Conservation (phyloP, 2,113 vertebrate genomes). For the Amblyornis subalaris region DNA sequence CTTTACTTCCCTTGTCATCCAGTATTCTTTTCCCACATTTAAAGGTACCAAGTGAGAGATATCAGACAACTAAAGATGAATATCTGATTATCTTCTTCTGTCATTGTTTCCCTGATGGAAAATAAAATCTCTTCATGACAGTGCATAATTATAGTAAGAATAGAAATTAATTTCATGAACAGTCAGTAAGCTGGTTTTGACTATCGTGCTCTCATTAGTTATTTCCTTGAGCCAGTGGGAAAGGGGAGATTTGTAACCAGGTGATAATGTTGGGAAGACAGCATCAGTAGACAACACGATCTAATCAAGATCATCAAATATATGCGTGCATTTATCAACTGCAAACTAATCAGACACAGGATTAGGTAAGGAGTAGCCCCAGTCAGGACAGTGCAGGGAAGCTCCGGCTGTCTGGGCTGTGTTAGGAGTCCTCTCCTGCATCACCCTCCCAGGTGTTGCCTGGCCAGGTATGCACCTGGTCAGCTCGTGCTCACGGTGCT, state of each 20-base stretch:
- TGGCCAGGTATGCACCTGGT: rapidly evolving
- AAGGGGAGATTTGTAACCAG: neutral
- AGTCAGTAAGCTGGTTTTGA: conserved; percentile 2
- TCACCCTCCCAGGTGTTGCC: rapidly evolving
- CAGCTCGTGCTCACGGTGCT: rapidly evolving
- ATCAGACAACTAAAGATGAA: neutral
- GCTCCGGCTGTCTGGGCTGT: rapidly evolving
- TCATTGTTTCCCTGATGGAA: neutral
- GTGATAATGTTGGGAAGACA: neutral
- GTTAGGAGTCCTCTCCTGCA: rapidly evolving
- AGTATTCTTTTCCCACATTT: neutral
- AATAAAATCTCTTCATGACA: conserved; percentile 11
- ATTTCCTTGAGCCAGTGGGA: conserved; percentile 26
- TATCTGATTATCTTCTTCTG: neutral
- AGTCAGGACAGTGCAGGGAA: rapidly evolving
- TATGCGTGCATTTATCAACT: neutral
- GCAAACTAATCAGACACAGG: no score
- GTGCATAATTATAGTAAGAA: conserved; percentile 13
- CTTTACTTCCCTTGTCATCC: neutral
- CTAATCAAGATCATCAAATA: neutral
- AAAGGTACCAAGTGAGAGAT: neutral
- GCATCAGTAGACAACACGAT: neutral
- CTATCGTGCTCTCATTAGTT: neutral
- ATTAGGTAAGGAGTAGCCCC: rapidly evolving
- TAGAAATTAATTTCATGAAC: conserved; percentile 19